Base-by-base conservation (phyloP, 2,888 invertebrate genomes). In the Cephus sareptanus region DNA sequence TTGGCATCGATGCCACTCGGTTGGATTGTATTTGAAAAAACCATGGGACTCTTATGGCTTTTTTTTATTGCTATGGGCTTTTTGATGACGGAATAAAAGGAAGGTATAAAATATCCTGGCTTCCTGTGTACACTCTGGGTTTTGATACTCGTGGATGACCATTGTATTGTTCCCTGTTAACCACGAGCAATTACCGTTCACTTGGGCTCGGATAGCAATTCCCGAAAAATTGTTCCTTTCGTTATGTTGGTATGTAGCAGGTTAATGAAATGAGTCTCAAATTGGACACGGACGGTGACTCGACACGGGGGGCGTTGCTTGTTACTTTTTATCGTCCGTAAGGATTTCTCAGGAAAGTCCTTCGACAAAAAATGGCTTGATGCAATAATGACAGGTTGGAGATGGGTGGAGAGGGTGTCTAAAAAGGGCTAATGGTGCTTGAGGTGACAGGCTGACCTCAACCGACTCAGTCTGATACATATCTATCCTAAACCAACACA, bases 401-500 rank as follows among this genome's bases (percentile, higher is more conserved):
- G 85, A 83, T 83, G 83, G 83, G 75, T 82, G 77, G 76, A 77
- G 79, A 80, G 80, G 86, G 87, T 85, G 85, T 82, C 84, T 85
- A 85, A 87, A 87, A 88, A 88, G 87, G 88, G 87, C 89, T 89
- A 88, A 91, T 90, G 90, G 90, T 87, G 85, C 90, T 91, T 85
- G 79, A 90, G 85, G 85, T 88, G 91, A 90, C 89, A 88, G 90
- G 89, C 88, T 86, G 89, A 90, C 90, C 89, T 89, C 87, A 85
- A 83, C 85, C 85, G 83, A 87, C 85, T 82, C 85, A 81, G 85
- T 80, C 86, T 84, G 91, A 91, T 91, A 90, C 89, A 87, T 88
- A 91, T 91, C 91, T 90, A 89, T 90, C 91, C 91, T 91, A 91
- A 91, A 90, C 84, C 88, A 91, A 91, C 90, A 91, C 77, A 82